Percentiles rank a stretch among this genome's conserved stretches.
These are phyloP conservation scores for Portevinia maculata DNA, from an alignment of 2,888 invertebrate species.

Conservation along the genomic window DNA sequence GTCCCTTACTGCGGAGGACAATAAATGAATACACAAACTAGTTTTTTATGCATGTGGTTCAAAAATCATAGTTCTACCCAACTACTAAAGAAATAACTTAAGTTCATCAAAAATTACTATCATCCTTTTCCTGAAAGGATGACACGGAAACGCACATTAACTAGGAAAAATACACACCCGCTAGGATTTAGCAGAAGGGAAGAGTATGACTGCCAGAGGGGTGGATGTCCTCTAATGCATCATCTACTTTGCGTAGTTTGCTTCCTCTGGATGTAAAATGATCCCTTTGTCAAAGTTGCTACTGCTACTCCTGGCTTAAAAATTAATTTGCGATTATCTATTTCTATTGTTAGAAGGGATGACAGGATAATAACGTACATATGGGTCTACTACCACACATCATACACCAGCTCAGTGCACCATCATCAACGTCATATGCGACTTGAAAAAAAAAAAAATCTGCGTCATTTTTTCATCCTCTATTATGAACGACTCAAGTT, in stretches of 20 bases:
- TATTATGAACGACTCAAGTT: conserved; percentile 14
- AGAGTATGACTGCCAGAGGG: conserved; percentile 26
- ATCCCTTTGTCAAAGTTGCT: conserved; percentile 54
- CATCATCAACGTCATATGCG: conserved; percentile 76
- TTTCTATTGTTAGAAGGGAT: conserved; percentile 77
- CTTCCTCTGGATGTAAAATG: conserved; percentile 38
- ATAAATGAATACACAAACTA: not conserved
- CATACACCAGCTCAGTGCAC: conserved; percentile 76
- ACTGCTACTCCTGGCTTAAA: conserved; percentile 75
- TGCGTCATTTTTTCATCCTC: conserved; percentile 17
- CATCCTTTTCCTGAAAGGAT: conserved; percentile 7
- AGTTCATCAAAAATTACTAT: conserved; percentile 11
- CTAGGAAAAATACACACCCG: conserved; percentile 20
- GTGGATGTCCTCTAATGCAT: conserved; percentile 52
- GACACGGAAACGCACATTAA: conserved; percentile 11
- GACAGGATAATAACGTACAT: conserved; percentile 68
- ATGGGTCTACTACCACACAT: conserved; percentile 56
- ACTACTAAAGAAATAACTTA: conserved; percentile 21
- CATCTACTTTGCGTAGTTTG: conserved; percentile 36
- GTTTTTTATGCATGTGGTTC: not conserved
- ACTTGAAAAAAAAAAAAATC: conserved; percentile 19
- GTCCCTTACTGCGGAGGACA: conserved; percentile 1
- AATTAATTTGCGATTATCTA: conserved; percentile 83
- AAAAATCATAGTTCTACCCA: conserved; percentile 8
- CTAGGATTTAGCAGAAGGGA: conserved; percentile 19